These are phyloP conservation scores for Dermochelys coriacea DNA, from an alignment of 2,797 vertebrate genomes.

Conservation along the genomic window DNA sequence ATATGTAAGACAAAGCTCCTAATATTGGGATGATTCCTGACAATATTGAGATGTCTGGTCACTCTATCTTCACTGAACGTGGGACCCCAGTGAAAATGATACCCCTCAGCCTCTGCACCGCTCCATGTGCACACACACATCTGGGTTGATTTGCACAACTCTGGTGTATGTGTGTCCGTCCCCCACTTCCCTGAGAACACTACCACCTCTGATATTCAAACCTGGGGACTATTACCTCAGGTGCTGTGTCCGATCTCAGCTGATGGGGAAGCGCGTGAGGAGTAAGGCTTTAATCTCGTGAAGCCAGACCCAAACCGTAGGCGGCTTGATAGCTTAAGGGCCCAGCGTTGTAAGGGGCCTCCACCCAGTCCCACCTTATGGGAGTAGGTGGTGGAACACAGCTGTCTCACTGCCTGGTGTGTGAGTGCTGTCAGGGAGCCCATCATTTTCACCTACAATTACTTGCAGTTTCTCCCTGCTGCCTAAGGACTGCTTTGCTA, in stretches of 20 bases:
- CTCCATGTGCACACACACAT: neutral
- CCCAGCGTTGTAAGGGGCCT: slow-evolving; percentile 9
- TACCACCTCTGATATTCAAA: neutral
- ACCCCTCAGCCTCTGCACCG: neutral
- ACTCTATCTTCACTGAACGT: neutral
- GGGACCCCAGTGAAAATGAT: neutral
- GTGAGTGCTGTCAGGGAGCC: slow-evolving; percentile 31
- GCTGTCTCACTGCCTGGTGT: slow-evolving; percentile 58
- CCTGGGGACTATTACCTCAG: neutral
- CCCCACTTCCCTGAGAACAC: neutral
- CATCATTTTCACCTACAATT: slow-evolving; percentile 55
- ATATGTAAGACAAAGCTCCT: neutral
- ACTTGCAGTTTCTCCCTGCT: slow-evolving; percentile 59
- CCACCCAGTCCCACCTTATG: slow-evolving; percentile 29
- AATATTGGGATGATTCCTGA: neutral
- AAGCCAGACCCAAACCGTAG: neutral
- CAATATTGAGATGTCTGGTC: neutral
- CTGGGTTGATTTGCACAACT: neutral
- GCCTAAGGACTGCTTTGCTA: slow-evolving; percentile 39
- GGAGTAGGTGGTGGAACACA: slow-evolving; percentile 51
- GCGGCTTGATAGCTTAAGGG: slow-evolving; percentile 7
- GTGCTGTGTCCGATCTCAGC: slow-evolving; percentile 24
- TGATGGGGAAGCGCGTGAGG: neutral
- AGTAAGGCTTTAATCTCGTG: neutral
- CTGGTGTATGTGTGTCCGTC: neutral